Evolutionary conservation across 2,113 vertebrate genomes (phyloP).

Genomic region (Camarhynchus parvulus): DNA sequence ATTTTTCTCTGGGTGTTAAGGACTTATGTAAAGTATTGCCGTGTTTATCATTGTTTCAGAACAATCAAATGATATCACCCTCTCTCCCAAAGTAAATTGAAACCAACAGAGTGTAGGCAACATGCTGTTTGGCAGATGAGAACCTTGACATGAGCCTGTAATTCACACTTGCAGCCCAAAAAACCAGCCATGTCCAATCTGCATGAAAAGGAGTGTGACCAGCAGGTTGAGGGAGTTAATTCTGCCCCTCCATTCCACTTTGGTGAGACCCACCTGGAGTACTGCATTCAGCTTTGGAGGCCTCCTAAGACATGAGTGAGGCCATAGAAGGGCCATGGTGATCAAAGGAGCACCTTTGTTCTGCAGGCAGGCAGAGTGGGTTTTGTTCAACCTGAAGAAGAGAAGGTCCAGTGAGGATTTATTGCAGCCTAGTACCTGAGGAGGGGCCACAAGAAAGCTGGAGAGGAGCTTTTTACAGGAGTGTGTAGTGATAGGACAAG

Average conservation of each 20-base stretch:
- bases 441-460: background rate
- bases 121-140: background rate
- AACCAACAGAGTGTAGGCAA: background rate
- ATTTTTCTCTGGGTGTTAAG: background rate
- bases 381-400: background rate
- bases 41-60: background rate
- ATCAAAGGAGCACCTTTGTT: background rate
- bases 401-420: background rate
- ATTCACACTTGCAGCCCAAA: rapidly evolving
- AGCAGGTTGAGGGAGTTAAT: background rate
- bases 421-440: background rate
- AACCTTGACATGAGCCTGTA: rapidly evolving
- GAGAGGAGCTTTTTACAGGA: background rate
- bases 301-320: too few species aligned
- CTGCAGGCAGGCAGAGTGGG: too few species aligned
- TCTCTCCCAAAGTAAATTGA: background rate
- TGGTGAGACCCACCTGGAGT: background rate
- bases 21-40: background rate
- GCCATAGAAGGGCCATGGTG: rapidly evolving
- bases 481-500: background rate
- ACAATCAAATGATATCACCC: background rate
- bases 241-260: background rate
- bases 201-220: background rate
- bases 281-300: background rate
- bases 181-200: background rate